Base-by-base conservation (phyloP, 2,113 vertebrate species). In the Gambusia holbrooki region DNA sequence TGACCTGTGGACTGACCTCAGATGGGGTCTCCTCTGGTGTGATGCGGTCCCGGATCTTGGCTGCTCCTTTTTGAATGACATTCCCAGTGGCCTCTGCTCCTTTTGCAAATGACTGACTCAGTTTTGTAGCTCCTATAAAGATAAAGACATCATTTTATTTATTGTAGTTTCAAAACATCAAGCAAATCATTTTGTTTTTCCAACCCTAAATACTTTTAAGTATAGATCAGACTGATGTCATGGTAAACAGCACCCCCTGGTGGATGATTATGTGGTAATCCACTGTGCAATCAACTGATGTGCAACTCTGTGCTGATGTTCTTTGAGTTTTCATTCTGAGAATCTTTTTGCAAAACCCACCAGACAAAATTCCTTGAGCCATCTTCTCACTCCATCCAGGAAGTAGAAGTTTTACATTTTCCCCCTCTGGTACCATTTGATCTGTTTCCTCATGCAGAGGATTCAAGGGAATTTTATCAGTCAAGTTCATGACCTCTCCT, bases 341-440 rank as follows among this genome's bases (percentile, higher is more conserved):
- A 13, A 17, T 48, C 45, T 5, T 58, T 33, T 33, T 14, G 11
- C 64, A 9, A 76, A 37, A 77, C 88, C 62, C 35, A 98, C 97
- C 97, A 95, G 96, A 89, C 83, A 98, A 86, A 79, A 99, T 99
- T 90, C 96, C 94, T 60, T 96, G 96, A 14, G 96, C 95, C 85
- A 99, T 94, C 77, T 96, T 98, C 90, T 97, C 96, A 88, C 98
- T 98, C 97, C 98, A 99, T 33, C 95, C 96, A 58, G 97, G 97
- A 65, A 97, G 68, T 5, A 88, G 90, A 12, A 85, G 89, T 81
- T 91, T 95, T 33, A 89, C 86, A 48, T 92, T 91, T 60, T 94
- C 94, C 17, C 5, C 78, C 25, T 79, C 28, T 22, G 67, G 32
- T 58, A n/a, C 72, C 14, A 58, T 48, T 0, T 0, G 71, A 71